phyloP scores from a whole-genome alignment of 2,113 vertebrate species.

The Lonchura striata region DNA sequence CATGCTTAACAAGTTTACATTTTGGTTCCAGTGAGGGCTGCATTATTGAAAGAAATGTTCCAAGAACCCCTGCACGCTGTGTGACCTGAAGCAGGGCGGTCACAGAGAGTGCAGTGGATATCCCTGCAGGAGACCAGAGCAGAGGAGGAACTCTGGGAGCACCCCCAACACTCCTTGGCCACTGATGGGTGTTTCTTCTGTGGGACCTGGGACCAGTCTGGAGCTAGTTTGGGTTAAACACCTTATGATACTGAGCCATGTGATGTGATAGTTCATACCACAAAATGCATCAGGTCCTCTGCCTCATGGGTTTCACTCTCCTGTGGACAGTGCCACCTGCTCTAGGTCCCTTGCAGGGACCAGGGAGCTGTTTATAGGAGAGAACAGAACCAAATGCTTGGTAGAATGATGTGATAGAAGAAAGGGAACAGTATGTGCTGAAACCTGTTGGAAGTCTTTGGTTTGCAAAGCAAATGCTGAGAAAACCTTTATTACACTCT shows the following conservation, averaged over 20 bases:
- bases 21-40: not conserved
- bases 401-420: not conserved
- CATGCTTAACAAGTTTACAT: accelerated
- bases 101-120: not conserved
- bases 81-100: not conserved
- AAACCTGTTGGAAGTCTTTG: not conserved
- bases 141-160: not conserved
- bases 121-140: not conserved
- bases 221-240: not conserved
- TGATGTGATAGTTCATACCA: not conserved
- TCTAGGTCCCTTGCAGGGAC: not conserved
- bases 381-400: not conserved
- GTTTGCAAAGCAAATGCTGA: not conserved
- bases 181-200: not conserved
- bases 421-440: not conserved
- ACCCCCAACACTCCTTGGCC: not conserved
- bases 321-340: not conserved
- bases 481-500: not conserved
- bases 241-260: not conserved
- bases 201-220: not conserved
- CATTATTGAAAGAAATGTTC: not conserved
- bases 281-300: not conserved
- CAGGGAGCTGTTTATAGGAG: not conserved
- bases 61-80: accelerated
- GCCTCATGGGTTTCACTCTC: not conserved